A percentile compares a stretch with the other conserved stretches of the same genome.
These are phyloP conservation scores for Paracanthobrama guichenoti DNA, from an alignment of 2,113 vertebrate species.

Conservation along the genomic window DNA sequence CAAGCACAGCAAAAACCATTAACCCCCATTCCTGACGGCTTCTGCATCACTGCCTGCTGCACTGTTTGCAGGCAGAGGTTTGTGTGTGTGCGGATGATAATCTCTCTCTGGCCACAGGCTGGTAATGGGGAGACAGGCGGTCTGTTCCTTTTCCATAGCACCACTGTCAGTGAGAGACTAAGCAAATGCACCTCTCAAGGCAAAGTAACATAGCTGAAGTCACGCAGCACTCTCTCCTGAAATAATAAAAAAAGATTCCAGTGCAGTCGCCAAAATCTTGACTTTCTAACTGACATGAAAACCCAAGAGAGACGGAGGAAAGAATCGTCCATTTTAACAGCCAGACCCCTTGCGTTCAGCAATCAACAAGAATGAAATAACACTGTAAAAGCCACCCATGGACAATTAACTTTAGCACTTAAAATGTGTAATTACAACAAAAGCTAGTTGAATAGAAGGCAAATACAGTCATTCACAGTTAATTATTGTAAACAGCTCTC, in stretches of 20 bases:
- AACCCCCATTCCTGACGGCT: constrained; percentile 15
- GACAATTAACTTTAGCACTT: constrained; percentile 44
- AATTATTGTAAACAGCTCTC: constrained; percentile 40
- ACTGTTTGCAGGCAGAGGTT: neutral
- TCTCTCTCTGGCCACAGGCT: constrained; percentile 23
- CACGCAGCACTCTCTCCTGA: constrained; percentile 26
- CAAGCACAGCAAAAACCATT: neutral
- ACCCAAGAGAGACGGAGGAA: neutral
- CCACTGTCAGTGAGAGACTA: constrained; percentile 28
- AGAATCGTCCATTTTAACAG: constrained; percentile 17
- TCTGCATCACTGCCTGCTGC: constrained; percentile 24
- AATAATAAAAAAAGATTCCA: neutral
- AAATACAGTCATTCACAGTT: constrained; percentile 38
- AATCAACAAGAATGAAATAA: constrained; percentile 38
- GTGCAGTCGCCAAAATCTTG: neutral
- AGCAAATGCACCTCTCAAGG: constrained; percentile 38
- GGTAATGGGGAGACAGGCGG: constrained; percentile 46
- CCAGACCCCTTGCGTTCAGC: constrained; percentile 8
- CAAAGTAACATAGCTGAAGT: constrained; percentile 52
- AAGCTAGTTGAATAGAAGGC: constrained; percentile 20
- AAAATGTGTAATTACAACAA: constrained; percentile 43
- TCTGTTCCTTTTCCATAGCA: constrained; percentile 46
- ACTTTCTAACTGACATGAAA: constrained; percentile 30
- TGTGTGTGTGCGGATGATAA: constrained; percentile 32
- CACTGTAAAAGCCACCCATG: constrained; percentile 20